phyloP scores from a whole-genome alignment of 1,140 invertebrate genomes.

The Acromyrmex heyeri region DNA sequence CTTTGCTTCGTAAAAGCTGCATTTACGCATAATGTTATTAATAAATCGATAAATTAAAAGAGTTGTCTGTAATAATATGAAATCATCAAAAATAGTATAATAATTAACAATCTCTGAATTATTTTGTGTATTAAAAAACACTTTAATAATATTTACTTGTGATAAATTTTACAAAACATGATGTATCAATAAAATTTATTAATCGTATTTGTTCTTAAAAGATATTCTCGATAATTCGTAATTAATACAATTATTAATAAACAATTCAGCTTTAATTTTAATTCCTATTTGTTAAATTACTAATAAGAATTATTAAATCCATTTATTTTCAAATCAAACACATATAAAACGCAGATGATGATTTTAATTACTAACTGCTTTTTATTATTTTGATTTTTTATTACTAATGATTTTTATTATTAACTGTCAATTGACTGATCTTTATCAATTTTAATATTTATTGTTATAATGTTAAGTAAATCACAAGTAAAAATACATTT shows the following conservation, averaged over 20 bases:
- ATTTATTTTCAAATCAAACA: background rate
- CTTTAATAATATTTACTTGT: background rate
- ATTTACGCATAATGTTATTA: too few species aligned
- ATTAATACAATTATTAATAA: background rate
- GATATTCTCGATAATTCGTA: background rate
- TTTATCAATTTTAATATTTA: conserved; percentile 5
- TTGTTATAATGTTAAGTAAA: background rate
- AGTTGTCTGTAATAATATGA: background rate
- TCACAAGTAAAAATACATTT: background rate
- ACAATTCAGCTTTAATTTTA: background rate
- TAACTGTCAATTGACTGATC: background rate
- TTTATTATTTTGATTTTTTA: too few species aligned
- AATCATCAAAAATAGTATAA: background rate
- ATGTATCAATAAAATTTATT: background rate
- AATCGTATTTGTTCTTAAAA: background rate
- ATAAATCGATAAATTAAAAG: too few species aligned
- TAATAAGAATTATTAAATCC: background rate
- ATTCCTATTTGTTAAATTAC: background rate
- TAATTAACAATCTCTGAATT: background rate
- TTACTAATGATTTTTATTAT: background rate
- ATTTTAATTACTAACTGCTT: background rate
- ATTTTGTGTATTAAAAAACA: background rate
- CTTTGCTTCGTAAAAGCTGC: too few species aligned
- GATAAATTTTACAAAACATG: background rate
- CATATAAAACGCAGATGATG: background rate